Evolutionary conservation across 1,140 invertebrate genomes (phyloP).

Genomic region (Drosophila mayri): DNA sequence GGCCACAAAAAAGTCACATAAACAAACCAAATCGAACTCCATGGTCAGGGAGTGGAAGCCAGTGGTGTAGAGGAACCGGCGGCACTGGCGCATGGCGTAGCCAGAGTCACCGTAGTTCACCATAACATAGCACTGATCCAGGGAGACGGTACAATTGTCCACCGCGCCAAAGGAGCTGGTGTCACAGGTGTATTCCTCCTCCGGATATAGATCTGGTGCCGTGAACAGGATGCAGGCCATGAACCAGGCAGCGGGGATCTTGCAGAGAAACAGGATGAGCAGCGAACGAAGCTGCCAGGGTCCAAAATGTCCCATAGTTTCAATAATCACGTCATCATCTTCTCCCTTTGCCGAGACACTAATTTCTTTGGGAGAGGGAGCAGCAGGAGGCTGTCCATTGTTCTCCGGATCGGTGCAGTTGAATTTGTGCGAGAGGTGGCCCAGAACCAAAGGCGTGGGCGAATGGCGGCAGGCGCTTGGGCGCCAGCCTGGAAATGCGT

Average conservation of each 20-base stretch:
- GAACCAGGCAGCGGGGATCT: slow-evolving; percentile 85
- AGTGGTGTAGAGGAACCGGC: slow-evolving; percentile 60
- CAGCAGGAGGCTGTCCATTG: background rate
- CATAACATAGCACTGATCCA: slow-evolving; percentile 72
- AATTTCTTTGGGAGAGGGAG: background rate
- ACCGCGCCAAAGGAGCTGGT: slow-evolving; percentile 19
- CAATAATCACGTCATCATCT: slow-evolving; percentile 43
- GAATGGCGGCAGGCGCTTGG: slow-evolving; percentile 31
- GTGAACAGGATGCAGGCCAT: slow-evolving; percentile 85
- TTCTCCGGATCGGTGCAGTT: slow-evolving; percentile 23
- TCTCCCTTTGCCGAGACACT: background rate
- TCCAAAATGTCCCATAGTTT: slow-evolving; percentile 81
- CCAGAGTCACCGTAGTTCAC: slow-evolving; percentile 52
- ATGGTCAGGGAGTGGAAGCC: slow-evolving; percentile 78
- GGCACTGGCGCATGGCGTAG: slow-evolving; percentile 64
- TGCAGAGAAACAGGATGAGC: slow-evolving; percentile 82
- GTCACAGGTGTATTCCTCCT: slow-evolving; percentile 67
- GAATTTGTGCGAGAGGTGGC: slow-evolving; percentile 26
- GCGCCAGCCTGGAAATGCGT: slow-evolving; percentile 11
- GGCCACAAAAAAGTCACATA: slow-evolving; percentile 84
- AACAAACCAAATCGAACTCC: slow-evolving; percentile 84
- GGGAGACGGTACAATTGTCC: slow-evolving; percentile 50
- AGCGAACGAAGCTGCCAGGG: slow-evolving; percentile 84
- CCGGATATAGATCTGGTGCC: slow-evolving; percentile 73
- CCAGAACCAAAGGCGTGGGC: slow-evolving; percentile 29